These are phyloP conservation scores for Calidris pygmaea DNA, from an alignment of 2,113 vertebrate genomes.

Conservation along the genomic window DNA sequence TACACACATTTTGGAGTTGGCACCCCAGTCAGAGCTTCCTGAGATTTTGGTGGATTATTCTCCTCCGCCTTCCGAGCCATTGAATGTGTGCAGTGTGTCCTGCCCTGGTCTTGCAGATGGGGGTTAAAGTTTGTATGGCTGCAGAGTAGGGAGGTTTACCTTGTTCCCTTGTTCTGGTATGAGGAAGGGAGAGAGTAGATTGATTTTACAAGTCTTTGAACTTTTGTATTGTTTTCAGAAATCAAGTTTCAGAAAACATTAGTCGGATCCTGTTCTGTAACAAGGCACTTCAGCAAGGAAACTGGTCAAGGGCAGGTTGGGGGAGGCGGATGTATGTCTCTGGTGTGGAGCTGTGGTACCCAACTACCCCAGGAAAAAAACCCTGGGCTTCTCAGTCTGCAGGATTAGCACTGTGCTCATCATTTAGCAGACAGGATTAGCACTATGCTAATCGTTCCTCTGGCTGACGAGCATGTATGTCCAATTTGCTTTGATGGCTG, in stretches of 20 bases:
- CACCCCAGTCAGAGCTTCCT: not conserved
- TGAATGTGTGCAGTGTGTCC: not conserved
- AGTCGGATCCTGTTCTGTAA: not conserved
- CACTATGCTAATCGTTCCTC: not conserved
- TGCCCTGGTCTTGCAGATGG: not conserved
- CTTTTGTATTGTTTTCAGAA: not conserved
- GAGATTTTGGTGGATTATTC: not conserved
- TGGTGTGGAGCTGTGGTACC: not conserved
- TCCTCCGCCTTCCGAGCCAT: rapidly evolving
- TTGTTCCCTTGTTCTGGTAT: not conserved
- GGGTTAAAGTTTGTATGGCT: not conserved
- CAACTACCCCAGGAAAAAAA: not conserved
- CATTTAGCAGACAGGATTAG: not conserved
- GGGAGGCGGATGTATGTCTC: not conserved
- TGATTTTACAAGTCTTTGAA: not conserved
- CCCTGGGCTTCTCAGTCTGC: not conserved
- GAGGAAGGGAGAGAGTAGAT: not conserved
- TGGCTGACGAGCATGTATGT: not conserved
- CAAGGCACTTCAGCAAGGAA: not conserved
- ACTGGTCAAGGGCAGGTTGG: not conserved
- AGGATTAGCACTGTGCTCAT: not conserved
- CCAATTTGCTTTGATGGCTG: not conserved
- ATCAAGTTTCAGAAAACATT: not conserved
- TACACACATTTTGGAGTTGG: not conserved
- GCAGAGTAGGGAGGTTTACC: not conserved